phyloP scores from a whole-genome alignment of 2,888 invertebrate genomes.

The Chaetogeoica ovagalla region DNA sequence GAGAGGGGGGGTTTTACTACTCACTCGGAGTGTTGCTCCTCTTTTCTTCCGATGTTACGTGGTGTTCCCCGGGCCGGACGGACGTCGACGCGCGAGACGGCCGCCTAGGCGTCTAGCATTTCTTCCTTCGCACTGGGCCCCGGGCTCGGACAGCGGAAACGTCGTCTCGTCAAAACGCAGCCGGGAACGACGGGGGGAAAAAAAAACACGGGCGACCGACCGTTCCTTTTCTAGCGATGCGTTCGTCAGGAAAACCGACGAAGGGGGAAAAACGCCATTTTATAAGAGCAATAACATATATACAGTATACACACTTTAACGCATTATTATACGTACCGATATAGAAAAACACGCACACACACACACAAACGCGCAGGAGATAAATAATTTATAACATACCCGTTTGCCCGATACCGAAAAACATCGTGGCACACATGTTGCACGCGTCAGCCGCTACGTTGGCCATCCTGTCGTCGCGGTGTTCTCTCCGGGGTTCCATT shows the following conservation, averaged over 20 bases:
- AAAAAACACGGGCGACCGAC: not conserved
- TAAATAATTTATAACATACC: constrained; percentile 27
- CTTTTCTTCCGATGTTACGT: not conserved
- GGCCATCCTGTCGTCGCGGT: constrained; percentile 28
- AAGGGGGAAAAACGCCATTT: constrained; percentile 1
- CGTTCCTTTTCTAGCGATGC: not conserved
- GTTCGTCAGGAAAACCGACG: not conserved
- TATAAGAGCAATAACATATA: not conserved
- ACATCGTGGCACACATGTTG: constrained; percentile 49
- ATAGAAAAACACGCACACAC: not conserved
- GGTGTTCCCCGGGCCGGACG: not conserved
- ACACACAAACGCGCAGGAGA: constrained; percentile 7
- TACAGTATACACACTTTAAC: not conserved
- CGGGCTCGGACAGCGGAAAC: not conserved
- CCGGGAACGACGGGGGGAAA: not conserved
- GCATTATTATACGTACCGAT: too few relatives aligned
- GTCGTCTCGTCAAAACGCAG: not conserved
- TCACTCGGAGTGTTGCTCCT: not conserved
- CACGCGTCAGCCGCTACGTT: constrained; percentile 18
- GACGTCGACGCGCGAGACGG: not conserved
- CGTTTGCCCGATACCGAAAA: not conserved
- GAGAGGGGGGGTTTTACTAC: not conserved
- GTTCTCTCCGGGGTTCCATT: not conserved
- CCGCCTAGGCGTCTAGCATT: not conserved
- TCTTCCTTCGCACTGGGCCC: not conserved